Conservation (phyloP, 2,113 vertebrate genomes). For the Tonatia bakeri region DNA sequence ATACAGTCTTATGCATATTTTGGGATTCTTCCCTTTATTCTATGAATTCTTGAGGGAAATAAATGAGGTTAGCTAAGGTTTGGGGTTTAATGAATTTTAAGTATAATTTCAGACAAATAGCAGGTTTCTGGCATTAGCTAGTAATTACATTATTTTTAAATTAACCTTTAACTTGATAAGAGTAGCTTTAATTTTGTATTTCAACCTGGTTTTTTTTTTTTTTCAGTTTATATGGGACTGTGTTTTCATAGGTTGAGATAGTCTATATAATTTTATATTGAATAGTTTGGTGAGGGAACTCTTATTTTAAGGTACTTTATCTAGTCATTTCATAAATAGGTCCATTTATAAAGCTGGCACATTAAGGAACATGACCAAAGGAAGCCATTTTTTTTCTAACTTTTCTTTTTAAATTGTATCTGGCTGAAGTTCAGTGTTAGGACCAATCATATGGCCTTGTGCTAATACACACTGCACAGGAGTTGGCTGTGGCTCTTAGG, state of each 20-base stretch:
- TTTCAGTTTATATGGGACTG: background rate
- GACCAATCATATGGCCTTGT: no score
- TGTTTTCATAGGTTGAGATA: background rate
- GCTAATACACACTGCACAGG: background rate
- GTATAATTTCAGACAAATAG: background rate
- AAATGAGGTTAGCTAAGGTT: constrained; percentile 7
- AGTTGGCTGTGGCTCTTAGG: background rate
- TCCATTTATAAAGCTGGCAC: background rate
- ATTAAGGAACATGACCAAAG: background rate
- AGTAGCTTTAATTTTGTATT: constrained; percentile 28
- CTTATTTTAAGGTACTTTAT: constrained; percentile 28
- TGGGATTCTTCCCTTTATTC: background rate
- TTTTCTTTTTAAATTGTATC: background rate
- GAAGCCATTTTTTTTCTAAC: background rate
- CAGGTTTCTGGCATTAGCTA: background rate
- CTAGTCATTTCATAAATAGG: background rate
- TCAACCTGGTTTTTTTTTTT: background rate
- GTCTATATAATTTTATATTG: background rate
- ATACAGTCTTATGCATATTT: background rate
- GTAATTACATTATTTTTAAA: background rate
- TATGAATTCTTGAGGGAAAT: background rate
- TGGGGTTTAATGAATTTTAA: constrained; percentile 20
- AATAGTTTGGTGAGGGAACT: constrained; percentile 4
- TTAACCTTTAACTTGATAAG: background rate
- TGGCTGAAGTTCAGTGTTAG: background rate